Evolutionary conservation across 1,140 invertebrate genomes (phyloP), one percentile per base, ranked within the genome.

Genomic region (Dreissena rostriformis): DNA sequence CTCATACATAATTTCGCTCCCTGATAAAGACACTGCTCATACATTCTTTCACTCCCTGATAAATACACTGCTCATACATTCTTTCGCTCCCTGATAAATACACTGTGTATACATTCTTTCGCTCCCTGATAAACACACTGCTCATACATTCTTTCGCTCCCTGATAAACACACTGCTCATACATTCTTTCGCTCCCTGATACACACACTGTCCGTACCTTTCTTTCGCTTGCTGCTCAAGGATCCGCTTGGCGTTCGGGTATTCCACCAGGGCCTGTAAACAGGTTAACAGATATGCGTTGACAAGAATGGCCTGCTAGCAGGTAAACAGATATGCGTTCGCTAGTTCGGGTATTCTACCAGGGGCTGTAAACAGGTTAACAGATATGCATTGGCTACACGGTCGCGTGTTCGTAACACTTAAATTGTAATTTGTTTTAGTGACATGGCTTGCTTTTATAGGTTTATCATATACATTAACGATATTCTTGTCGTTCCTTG

Each of bases 211-310:
- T 26, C 17, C 57, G 74, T 87, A 91, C 91, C 90, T 88, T 81
- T 91, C 77, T 65, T 77, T 72, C 14, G 90, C 91, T 24, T 88
- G 84, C 67, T 81, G 78, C 75, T 91, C 91, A 22, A 91, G 74
- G 49, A 91, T 88, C 49, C 76, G 76, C 61, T 91, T 91, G 19
- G 91, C 91, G 24, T 89, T 82, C 19, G 91, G 91, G 70, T 91
- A 91, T 79, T 91, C 91, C 8, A 86, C 85, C 17, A 91, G 72
- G 17, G 91, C 91, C 91, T 91, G 66, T 14, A 85, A 88, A 19
- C 73, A 61, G 22, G 57, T 24, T 6, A 61, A 61, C 2, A 12
- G 19, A 57, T 57, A 57, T 19, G 53, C 19, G 53, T 57, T 14
- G 19, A 57, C 19, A 12, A 57, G 53, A 14, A 12, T 19, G 12